phyloP scores from a whole-genome alignment of 2,888 invertebrate species.

The Opisthograptis luteolata region DNA sequence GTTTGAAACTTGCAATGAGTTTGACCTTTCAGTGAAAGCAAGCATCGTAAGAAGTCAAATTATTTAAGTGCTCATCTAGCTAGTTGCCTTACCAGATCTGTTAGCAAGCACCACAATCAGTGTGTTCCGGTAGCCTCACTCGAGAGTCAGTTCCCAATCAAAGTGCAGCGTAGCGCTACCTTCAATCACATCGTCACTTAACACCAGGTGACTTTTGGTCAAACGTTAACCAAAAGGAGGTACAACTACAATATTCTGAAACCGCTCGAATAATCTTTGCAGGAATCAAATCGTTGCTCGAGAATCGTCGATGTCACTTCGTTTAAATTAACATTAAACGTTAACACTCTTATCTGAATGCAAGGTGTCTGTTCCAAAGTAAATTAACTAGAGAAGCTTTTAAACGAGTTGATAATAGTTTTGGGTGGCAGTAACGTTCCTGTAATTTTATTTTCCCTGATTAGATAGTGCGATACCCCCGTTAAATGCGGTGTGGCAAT shows the following conservation, averaged over 20 bases:
- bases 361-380: slow-evolving; percentile 36
- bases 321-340: slow-evolving; percentile 34
- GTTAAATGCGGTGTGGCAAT: slow-evolving; percentile 42
- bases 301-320: slow-evolving; percentile 21
- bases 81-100: no score
- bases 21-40: no score
- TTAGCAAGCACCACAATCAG: no score
- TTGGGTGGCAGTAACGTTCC: slow-evolving; percentile 33
- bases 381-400: slow-evolving; percentile 38
- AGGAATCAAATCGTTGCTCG: slow-evolving; percentile 10
- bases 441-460: slow-evolving; percentile 44
- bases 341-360: slow-evolving; percentile 37
- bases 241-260: neutral
- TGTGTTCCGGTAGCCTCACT: no score
- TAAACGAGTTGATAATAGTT: slow-evolving; percentile 38
- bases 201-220: no score
- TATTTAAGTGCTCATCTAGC: no score
- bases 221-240: no score
- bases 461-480: slow-evolving; percentile 49
- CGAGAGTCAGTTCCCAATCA: no score
- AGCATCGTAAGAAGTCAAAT: no score
- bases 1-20: no score
- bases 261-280: neutral
- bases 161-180: no score
- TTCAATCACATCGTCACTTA: no score